These are phyloP conservation scores for Nymphalis urticae DNA, from an alignment of 2,888 invertebrate genomes.

Conservation along the genomic window DNA sequence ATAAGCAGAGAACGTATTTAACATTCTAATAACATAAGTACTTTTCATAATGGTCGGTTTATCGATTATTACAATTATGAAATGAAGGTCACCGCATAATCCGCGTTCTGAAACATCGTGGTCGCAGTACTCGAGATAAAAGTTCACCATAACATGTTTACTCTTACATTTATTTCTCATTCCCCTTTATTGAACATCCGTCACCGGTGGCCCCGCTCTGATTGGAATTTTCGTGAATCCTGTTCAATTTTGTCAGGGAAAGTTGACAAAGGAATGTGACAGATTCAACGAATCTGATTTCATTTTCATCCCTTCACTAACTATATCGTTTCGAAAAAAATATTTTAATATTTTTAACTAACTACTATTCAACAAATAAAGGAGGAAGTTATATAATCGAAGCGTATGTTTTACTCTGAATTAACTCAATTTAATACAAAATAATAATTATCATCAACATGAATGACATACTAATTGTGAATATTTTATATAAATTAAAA, in stretches of 20 bases:
- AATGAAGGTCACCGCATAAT: not conserved
- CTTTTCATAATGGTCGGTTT: not conserved
- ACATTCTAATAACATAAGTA: not conserved
- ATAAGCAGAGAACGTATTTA: not conserved
- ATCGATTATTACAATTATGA: conserved; percentile 15
- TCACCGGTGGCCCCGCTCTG: conserved; percentile 42
- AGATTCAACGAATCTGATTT: conserved; percentile 6
- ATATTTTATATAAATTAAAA: no score
- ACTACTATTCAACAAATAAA: no score
- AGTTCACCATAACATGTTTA: conserved; percentile 44
- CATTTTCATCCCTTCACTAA: not conserved
- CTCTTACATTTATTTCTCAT: conserved; percentile 56
- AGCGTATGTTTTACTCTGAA: no score
- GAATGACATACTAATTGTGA: no score
- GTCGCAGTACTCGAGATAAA: conserved; percentile 14
- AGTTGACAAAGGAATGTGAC: not conserved
- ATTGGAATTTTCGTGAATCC: conserved; percentile 45
- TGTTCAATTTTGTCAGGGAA: conserved; percentile 1
- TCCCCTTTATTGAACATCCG: conserved; percentile 48
- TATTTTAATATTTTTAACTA: no score
- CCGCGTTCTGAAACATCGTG: not conserved
- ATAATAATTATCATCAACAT: no score
- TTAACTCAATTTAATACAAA: no score
- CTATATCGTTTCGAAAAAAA: no score
- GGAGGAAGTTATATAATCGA: no score